Evolutionary conservation across 2,888 invertebrate genomes (phyloP).

Genomic region (Linyphia triangularis): DNA sequence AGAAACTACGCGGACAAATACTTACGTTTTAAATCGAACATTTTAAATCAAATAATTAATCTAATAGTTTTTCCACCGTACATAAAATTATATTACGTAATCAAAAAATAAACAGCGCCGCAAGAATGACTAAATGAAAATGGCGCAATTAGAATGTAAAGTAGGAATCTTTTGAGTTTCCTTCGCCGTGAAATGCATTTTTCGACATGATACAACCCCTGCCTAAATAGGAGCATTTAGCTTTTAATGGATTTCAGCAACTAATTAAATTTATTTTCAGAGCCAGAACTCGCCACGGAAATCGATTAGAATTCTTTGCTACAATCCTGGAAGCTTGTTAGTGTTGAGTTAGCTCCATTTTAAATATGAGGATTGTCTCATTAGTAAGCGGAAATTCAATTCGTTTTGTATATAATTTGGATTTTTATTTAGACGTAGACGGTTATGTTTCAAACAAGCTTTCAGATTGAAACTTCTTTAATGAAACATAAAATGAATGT

Average conservation of each 20-base stretch:
- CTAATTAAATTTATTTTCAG: conserved; percentile 55
- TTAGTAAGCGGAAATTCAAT: neutral
- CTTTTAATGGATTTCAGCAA: conserved; percentile 47
- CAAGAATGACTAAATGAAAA: neutral
- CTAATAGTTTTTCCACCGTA: too few species aligned
- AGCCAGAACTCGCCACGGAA: neutral
- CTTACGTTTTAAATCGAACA: too few species aligned
- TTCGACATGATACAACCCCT: neutral
- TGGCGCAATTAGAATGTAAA: neutral
- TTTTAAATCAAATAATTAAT: too few species aligned
- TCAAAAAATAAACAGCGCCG: neutral
- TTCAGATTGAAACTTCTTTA: too few species aligned
- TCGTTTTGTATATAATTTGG: neutral
- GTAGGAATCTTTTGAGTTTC: neutral
- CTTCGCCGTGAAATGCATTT: neutral
- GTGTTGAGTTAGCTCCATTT: neutral
- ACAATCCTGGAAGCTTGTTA: neutral
- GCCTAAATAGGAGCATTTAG: conserved; percentile 29
- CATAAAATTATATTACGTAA: too few species aligned
- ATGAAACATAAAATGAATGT: too few species aligned
- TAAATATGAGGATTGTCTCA: neutral
- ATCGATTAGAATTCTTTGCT: conserved; percentile 19
- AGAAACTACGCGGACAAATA: too few species aligned
- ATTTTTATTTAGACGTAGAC: too few species aligned
- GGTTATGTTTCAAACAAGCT: too few species aligned